phyloP scores from a whole-genome alignment of 2,113 vertebrate genomes.

The Promerops cafer region DNA sequence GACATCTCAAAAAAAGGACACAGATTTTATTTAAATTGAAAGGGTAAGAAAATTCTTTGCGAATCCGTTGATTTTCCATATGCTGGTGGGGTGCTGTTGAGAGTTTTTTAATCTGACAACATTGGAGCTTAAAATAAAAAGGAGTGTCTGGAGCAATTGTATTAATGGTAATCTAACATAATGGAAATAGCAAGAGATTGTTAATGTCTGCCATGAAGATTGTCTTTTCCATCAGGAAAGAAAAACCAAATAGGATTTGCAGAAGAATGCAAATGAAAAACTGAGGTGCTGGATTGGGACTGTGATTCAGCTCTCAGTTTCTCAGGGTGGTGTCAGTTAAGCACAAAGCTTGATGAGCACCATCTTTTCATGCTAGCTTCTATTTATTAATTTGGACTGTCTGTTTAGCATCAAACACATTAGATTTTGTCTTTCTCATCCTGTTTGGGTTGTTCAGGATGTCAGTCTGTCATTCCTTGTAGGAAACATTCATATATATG shows the following conservation, averaged over 20 bases:
- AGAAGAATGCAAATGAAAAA: background rate
- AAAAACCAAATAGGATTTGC: background rate
- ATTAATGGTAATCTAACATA: background rate
- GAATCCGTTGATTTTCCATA: background rate
- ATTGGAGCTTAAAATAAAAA: background rate
- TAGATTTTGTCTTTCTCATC: background rate
- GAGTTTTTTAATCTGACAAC: background rate
- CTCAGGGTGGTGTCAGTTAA: background rate
- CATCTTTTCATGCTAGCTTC: background rate
- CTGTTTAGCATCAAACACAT: background rate
- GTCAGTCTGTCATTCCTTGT: background rate
- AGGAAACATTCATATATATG: background rate
- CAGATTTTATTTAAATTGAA: background rate
- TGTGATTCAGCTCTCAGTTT: background rate
- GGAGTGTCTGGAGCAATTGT: background rate
- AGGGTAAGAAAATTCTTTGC: background rate
- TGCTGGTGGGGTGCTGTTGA: background rate
- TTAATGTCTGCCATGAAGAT: background rate
- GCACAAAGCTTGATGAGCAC: background rate
- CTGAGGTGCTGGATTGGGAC: background rate
- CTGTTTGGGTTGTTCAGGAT: conserved; percentile 15
- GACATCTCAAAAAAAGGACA: background rate
- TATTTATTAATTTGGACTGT: background rate
- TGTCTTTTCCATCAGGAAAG: background rate
- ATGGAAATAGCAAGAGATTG: background rate